Conservation (phyloP, 1,140 invertebrate species). For the Drosophila baimaii region DNA sequence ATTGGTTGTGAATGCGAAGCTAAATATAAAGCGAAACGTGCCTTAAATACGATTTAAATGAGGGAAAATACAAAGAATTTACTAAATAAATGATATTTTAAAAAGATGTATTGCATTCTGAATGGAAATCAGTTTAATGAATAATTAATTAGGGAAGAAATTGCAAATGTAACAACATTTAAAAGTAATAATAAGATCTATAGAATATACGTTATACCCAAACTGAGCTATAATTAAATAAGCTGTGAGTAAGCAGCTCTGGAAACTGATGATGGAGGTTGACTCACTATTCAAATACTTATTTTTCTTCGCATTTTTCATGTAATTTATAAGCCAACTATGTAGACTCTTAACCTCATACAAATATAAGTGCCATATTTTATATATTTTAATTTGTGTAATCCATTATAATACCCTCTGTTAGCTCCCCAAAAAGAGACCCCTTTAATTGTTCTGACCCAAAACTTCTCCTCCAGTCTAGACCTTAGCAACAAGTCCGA, state of each 20-base stretch:
- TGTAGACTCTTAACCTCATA: no score
- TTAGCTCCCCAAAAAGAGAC: neutral
- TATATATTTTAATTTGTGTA: constrained; percentile 2
- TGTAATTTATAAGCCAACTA: no score
- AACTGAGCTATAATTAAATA: neutral
- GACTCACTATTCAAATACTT: constrained; percentile 1
- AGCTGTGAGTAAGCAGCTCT: neutral
- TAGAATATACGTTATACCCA: neutral
- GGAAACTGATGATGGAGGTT: neutral
- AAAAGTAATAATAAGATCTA: neutral
- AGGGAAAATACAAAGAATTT: neutral
- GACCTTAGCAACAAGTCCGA: constrained; percentile 28
- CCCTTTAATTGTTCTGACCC: neutral
- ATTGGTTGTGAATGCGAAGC: constrained; percentile 2
- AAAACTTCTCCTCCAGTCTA: neutral
- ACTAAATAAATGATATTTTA: neutral
- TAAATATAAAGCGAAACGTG: constrained; percentile 1
- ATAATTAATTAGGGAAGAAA: neutral
- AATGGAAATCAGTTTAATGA: no score
- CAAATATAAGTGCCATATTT: neutral
- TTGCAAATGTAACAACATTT: neutral
- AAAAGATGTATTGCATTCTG: neutral
- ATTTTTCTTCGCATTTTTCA: neutral
- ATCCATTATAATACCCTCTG: neutral
- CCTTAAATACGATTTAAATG: neutral